phyloP scores from a whole-genome alignment of 2,113 vertebrate species.

The Anser cygnoides region DNA sequence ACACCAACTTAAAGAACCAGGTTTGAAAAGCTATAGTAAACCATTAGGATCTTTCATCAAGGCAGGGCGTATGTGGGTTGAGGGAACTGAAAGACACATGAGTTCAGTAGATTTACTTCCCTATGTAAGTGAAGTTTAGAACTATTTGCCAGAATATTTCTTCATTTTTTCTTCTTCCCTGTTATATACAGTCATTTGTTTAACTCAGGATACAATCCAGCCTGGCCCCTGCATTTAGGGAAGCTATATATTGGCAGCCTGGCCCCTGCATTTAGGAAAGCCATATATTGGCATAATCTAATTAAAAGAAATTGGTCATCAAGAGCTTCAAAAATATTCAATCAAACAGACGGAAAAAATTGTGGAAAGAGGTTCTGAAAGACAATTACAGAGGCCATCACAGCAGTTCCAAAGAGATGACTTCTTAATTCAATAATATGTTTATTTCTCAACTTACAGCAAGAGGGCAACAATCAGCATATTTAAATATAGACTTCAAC shows the following conservation, averaged over 20 bases:
- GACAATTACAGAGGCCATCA: background rate
- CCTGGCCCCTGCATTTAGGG: background rate
- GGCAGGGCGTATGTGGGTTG: fast-evolving
- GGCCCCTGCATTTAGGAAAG: background rate
- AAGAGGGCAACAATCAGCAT: background rate
- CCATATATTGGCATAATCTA: background rate
- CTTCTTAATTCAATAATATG: background rate
- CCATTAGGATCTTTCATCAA: background rate
- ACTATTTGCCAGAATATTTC: background rate
- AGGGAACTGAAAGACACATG: background rate
- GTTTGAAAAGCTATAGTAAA: background rate
- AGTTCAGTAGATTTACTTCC: background rate
- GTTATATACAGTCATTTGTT: background rate
- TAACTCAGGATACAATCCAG: background rate
- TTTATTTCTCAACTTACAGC: background rate
- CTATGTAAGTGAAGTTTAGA: background rate
- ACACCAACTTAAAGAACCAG: background rate
- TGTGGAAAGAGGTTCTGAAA: background rate
- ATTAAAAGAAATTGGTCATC: background rate
- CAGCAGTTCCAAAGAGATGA: background rate
- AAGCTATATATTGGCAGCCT: background rate
- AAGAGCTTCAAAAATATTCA: background rate
- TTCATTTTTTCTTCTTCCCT: background rate
- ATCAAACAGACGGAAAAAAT: background rate
- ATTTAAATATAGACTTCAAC: background rate